phyloP scores from a whole-genome alignment of 1,140 invertebrate genomes.

The Eubasilissa regina region DNA sequence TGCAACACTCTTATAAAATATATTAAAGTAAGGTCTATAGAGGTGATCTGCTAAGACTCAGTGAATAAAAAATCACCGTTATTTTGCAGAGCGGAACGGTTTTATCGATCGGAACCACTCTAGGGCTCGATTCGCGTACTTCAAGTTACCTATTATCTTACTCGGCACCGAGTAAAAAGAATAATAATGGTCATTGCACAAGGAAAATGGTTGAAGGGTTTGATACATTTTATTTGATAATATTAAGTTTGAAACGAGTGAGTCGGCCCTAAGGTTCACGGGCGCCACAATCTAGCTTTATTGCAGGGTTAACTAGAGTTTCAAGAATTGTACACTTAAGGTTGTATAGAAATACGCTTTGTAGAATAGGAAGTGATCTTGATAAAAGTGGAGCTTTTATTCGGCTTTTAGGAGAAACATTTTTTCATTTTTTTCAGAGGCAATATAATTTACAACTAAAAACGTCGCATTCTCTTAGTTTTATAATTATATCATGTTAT shows the following conservation, averaged over 20 bases:
- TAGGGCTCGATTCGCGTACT: conserved; percentile 12
- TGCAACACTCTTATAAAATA: too few relatives aligned
- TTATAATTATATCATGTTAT: too few relatives aligned
- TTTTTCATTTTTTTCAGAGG: not conserved
- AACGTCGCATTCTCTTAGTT: too few relatives aligned
- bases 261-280: conserved; percentile 1
- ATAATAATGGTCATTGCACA: not conserved
- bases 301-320: conserved; percentile 28
- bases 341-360: not conserved
- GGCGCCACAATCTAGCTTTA: conserved; percentile 25
- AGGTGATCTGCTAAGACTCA: conserved; percentile 6
- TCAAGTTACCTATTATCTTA: not conserved
- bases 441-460: too few relatives aligned
- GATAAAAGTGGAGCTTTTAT: conserved; percentile 16
- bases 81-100: conserved; percentile 7
- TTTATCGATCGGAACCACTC: conserved; percentile 31
- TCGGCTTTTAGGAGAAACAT: conserved; percentile 9
- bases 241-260: conserved; percentile 2
- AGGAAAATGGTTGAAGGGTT: not conserved
- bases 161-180: not conserved
- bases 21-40: conserved; percentile 15
- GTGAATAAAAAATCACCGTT: conserved; percentile 40
- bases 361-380: conserved; percentile 13
- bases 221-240: conserved; percentile 5
- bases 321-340: conserved; percentile 28